Evolutionary conservation across 2,113 vertebrate genomes (phyloP), one percentile per base, ranked within the genome.

Genomic region (Eublepharis macularius): DNA sequence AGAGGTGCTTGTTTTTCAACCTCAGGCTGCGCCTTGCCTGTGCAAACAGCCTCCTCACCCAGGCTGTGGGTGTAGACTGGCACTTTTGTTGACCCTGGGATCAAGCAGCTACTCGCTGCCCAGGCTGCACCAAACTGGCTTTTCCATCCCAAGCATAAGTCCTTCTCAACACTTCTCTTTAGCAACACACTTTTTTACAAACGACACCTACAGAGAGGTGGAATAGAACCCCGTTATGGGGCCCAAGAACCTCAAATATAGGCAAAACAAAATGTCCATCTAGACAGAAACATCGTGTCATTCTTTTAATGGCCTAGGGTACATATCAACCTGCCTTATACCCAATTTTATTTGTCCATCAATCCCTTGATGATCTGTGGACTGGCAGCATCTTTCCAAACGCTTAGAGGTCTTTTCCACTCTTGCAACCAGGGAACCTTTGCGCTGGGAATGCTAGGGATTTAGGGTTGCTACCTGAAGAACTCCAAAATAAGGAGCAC

Each of bases 11-110:
- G 81, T 86, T 91, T 77, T 92, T 75, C 86, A 29, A 83, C 85
- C 83, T 78, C 60, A n/a, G 65, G 83, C 84, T 88, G 88, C 75
- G 80, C 88, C 87, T 88, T 68, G 81, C 77, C 88, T 90, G 63
- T 54, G 69, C 89, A 90, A 90, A 90, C 88, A 86, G 51, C 65
- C 54, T 76, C 39, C 39, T 41, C 16, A 39, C 49, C 29, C 24
- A 66, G 41, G 65, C 57, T 6, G 65, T 34, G 68, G 87, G 72
- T 86, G 70, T 74, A 82, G 60, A 68, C 83, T 49, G 83, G 75
- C 75, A 77, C 83, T 77, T 77, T 84, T 84, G 83, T 77, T 84
- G 83, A 84, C 75, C 82, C 47, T 21, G 51, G 68, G 54, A 74
- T 80, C 76, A 47, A 60, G 77, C 68, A 79, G 68, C 43, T 60